Conservation (phyloP, 2,797 vertebrate species). For the Diglossa cyanea region DNA sequence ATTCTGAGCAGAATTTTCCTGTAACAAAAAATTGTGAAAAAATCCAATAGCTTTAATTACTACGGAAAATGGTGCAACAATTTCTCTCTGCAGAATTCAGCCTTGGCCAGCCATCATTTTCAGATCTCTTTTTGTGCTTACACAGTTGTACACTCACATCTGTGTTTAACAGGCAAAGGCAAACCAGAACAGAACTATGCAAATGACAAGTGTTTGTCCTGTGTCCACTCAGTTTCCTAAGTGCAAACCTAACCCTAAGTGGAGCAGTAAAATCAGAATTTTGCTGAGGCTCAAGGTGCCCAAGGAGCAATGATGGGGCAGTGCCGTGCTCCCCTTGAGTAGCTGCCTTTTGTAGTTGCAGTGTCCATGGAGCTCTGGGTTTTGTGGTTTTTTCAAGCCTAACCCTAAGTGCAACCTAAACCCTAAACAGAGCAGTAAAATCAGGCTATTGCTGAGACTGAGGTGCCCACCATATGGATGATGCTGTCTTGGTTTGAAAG, state of each 20-base stretch:
- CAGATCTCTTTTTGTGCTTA: background rate
- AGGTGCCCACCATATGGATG: background rate
- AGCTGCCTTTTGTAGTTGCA: background rate
- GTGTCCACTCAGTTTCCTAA: background rate
- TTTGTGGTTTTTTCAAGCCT: background rate
- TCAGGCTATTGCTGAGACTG: background rate
- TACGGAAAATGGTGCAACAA: background rate
- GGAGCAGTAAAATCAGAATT: background rate
- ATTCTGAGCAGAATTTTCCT: background rate
- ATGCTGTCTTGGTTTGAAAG: background rate
- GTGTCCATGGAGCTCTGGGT: background rate
- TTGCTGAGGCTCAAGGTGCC: background rate
- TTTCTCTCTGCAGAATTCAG: background rate
- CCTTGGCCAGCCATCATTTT: background rate
- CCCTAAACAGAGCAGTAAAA: background rate
- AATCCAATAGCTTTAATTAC: conserved; percentile 16
- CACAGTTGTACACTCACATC: background rate
- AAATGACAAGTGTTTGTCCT: background rate
- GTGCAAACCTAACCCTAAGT: rapidly evolving
- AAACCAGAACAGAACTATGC: background rate
- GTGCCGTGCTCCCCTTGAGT: rapidly evolving
- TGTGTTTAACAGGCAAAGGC: background rate
- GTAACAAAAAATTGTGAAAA: background rate
- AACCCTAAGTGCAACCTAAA: background rate
- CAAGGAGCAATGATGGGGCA: no score